phyloP scores from a whole-genome alignment of 2,797 vertebrate species.

The Hippocampus kuda region DNA sequence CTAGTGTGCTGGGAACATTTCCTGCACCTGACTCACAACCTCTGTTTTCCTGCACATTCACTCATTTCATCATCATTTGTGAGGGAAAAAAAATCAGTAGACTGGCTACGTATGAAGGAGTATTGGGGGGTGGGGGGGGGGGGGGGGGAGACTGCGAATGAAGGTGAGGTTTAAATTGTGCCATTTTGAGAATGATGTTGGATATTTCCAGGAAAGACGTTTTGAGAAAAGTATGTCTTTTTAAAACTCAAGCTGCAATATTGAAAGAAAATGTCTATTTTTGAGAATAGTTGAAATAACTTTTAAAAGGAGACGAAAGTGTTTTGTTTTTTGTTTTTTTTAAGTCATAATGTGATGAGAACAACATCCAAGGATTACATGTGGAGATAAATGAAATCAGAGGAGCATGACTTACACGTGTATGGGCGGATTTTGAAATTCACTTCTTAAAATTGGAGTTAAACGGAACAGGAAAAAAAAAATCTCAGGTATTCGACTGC shows the following conservation, averaged over 20 bases:
- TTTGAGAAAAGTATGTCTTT: too few species aligned
- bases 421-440: not conserved
- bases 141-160: too few species aligned
- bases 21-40: not conserved
- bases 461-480: not conserved
- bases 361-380: not conserved
- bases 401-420: not conserved
- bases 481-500: not conserved
- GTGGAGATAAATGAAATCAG: not conserved
- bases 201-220: too few species aligned
- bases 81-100: not conserved
- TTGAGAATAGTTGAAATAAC: too few species aligned
- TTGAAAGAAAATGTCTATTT: too few species aligned
- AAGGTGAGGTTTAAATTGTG: too few species aligned
- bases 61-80: not conserved
- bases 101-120: not conserved
- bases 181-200: too few species aligned
- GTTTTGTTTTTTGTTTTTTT: too few species aligned
- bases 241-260: too few species aligned
- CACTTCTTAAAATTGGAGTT: not conserved
- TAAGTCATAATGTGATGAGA: not conserved
- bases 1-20: not conserved
- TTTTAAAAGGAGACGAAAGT: too few species aligned
- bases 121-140: not conserved
- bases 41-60: not conserved